Base-by-base conservation (phyloP, 1,140 invertebrate species). In the Drosophila leontia region DNA sequence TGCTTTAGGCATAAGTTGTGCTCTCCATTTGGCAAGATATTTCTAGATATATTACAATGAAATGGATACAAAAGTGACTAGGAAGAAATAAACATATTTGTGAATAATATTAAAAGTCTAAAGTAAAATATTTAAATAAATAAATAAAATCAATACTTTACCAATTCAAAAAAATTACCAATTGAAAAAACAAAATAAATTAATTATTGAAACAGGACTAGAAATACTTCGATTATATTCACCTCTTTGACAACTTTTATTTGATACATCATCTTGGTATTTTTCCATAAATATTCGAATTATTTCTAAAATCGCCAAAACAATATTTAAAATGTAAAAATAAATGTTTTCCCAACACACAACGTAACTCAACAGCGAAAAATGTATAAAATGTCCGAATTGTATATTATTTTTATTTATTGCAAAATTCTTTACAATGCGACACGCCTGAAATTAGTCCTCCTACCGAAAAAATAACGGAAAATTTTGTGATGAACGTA, bases 1-100 rank as follows among this genome's bases (percentile, higher is more conserved):
- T 60, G 68, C 75, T 90, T 71, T 64, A 57, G 75, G 76, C 76
- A 62, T 77, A 70, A 69, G 75, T 70, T 53, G 34, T n/a, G 17
- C 23, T 12, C 42, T 39, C 48, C 23, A 68, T 32, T 26, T 34
- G 56, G 13, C 23, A 23, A 50, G 7, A 23, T 12, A 35, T 34
- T 29, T 7, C 39, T 29, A 29, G 26, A 29, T 29, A 1, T 29
- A 29, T 29, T 29, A 7, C 26, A 29, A 29, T 29, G 26, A 29
- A 26, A 23, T 23, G 23, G n/a, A n/a, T n/a, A n/a, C n/a, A n/a
- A n/a, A n/a, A n/a, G n/a, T n/a, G n/a, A n/a, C n/a, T n/a, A n/a
- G n/a, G n/a, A n/a, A n/a, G n/a, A n/a, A n/a, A n/a, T n/a, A n/a
- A n/a, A n/a, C n/a, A n/a, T n/a, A n/a, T n/a, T n/a, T n/a, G n/a